These are phyloP conservation scores for Drosophila mayri DNA, from an alignment of 1,140 invertebrate species.

Conservation along the genomic window DNA sequence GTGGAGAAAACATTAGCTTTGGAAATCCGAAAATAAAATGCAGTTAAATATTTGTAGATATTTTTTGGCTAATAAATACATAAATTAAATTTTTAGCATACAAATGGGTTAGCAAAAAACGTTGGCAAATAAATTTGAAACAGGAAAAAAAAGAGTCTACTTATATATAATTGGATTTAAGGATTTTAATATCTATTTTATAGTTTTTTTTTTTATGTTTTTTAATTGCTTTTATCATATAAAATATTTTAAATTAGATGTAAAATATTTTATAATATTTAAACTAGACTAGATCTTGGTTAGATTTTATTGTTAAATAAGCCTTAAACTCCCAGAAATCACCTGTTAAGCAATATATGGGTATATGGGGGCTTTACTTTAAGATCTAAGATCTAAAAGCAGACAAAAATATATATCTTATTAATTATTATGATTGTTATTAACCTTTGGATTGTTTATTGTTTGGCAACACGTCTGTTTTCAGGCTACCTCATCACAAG, in stretches of 20 bases:
- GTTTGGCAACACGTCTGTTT: slow-evolving; percentile 34
- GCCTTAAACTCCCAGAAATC: background rate
- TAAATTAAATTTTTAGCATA: slow-evolving; percentile 27
- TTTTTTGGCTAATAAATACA: slow-evolving; percentile 48
- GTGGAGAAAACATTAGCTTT: slow-evolving; percentile 20
- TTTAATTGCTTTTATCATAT: background rate
- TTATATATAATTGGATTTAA: background rate
- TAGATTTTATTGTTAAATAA: background rate
- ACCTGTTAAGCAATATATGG: background rate
- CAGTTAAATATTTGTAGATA: slow-evolving; percentile 42
- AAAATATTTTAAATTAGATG: background rate
- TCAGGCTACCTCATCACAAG: slow-evolving; percentile 25
- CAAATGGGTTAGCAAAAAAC: background rate
- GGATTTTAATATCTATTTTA: background rate
- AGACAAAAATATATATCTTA: slow-evolving; percentile 18
- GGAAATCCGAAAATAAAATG: slow-evolving; percentile 23
- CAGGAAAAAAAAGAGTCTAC: background rate
- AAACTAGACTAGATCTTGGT: background rate
- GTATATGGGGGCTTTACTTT: background rate
- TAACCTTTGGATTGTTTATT: slow-evolving; percentile 47
- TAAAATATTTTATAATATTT: background rate
- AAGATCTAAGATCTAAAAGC: slow-evolving; percentile 3
- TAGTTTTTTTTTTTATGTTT: background rate
- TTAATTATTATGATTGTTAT: slow-evolving; percentile 58
- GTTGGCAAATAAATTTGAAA: background rate